Evolutionary conservation across 1,140 invertebrate genomes (phyloP).

Genomic region (Luehdorfia chinensis): DNA sequence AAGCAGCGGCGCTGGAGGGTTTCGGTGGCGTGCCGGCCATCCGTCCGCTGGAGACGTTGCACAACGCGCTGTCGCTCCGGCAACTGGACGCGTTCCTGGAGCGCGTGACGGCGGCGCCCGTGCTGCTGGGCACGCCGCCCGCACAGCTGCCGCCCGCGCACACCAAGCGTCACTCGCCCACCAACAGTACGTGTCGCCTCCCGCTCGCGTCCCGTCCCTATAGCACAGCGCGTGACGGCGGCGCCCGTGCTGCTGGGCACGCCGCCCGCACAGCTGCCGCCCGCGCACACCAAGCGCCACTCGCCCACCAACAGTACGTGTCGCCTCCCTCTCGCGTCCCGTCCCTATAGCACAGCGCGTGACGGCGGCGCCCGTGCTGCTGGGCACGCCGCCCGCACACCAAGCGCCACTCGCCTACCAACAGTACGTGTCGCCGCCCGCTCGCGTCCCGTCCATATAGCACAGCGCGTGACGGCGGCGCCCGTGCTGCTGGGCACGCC

Average conservation of each 20-base stretch:
- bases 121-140: conserved; percentile 84
- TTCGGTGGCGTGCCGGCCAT: conserved; percentile 95
- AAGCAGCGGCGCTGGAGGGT: conserved; percentile 82
- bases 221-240: conserved; percentile 88
- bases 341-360: conserved; percentile 92
- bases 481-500: conserved; percentile 83
- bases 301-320: conserved; percentile 68
- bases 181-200: conserved; percentile 63
- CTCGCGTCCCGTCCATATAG: too few relatives aligned
- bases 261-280: conserved; percentile 82
- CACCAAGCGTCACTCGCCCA: conserved; percentile 48
- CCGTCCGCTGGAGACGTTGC: conserved; percentile 95
- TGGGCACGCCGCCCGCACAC: conserved; percentile 82
- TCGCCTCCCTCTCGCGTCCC: conserved; percentile 92
- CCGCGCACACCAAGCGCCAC: conserved; percentile 58
- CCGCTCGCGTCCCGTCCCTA: too few relatives aligned
- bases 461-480: conserved; percentile 86
- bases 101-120: conserved; percentile 84
- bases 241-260: conserved; percentile 83
- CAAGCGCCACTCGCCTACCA: conserved; percentile 53
- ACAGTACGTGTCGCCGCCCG: too few relatives aligned
- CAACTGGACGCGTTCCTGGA: conserved; percentile 94
- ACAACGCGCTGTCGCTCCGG: conserved; percentile 94
- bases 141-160: conserved; percentile 80
- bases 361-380: conserved; percentile 82